Evolutionary conservation across 2,888 invertebrate species (phyloP), one percentile per base, ranked within the genome.

Genomic region (Agrotis clavis): DNA sequence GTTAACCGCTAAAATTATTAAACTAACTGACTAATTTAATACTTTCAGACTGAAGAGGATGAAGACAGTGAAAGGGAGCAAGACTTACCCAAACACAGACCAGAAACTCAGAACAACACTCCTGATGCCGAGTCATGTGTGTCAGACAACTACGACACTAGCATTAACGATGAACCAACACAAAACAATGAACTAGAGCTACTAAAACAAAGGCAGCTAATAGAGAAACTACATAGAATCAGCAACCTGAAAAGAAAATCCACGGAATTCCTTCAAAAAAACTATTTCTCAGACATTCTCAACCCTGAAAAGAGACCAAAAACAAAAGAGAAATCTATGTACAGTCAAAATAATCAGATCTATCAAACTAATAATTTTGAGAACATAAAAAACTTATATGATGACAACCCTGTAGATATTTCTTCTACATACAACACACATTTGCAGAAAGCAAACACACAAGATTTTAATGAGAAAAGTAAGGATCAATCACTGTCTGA

Each of bases 211-310:
- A 93, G 92, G 81, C 91, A 96, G 81, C 94, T 96, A 65, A 92
- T 96, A 81, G 96, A 96, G 83, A 96, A 93, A 90, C 89, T 96
- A 48, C 94, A 96, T 79, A 94, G 93, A 82, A 89, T 96, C 67
- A 96, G 92, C 83, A 93, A 90, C 77, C 89, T 96, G 16, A 96
- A 96, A 87, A 92, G 96, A 80, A 96, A 96, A 90, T 96, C 96
- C 7, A 95, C 95, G 51, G 96, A 96, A 79, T 95, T 93, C 69
- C 84, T 95, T 35, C 94, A 95, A 80, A 95, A 94, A 84, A 94
- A 92, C 76, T 96, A 94, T 81, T 96, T 94, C 80, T 88, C 93
- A 54, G 94, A 94, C 51, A 81, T 94, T 68, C 74, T 93, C 54
- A 93, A 91, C 79, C 78, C 92, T 59, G 96, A 96, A 75, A 96